Evolutionary conservation across 2,113 vertebrate genomes (phyloP).

Genomic region (Zosterops japonicus): DNA sequence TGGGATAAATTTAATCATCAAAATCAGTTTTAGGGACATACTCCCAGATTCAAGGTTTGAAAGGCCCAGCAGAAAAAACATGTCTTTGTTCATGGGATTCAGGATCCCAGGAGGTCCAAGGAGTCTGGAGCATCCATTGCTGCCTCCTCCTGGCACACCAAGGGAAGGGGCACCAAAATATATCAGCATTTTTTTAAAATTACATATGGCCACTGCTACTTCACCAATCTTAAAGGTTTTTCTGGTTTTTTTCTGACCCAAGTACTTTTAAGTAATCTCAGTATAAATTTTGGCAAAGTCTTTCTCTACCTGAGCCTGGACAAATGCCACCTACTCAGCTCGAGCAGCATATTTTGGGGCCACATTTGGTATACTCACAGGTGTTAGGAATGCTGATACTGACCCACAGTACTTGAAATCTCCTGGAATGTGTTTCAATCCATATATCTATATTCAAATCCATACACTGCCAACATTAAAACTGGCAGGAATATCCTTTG

Average conservation of each 20-base stretch:
- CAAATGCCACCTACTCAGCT: not conserved
- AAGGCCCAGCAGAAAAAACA: not conserved
- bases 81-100: not conserved
- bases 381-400: not conserved
- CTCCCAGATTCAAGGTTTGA: not conserved
- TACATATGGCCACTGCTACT: not conserved
- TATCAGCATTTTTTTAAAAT: not conserved
- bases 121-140: not conserved
- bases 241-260: rapidly evolving
- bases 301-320: not conserved
- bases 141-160: not conserved
- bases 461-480: not conserved
- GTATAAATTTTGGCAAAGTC: not conserved
- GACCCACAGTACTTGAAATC: not conserved
- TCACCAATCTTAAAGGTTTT: not conserved
- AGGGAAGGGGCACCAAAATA: not conserved
- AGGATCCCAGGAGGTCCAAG: rapidly evolving
- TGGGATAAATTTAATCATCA: not conserved
- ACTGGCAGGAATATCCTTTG: not conserved
- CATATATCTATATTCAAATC: not conserved
- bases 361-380: not conserved
- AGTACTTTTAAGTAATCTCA: not conserved
- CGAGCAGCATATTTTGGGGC: not conserved
- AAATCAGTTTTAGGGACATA: not conserved
- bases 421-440: not conserved